Conservation (phyloP, 2,797 vertebrate species). For the Benthosema pterotum region DNA sequence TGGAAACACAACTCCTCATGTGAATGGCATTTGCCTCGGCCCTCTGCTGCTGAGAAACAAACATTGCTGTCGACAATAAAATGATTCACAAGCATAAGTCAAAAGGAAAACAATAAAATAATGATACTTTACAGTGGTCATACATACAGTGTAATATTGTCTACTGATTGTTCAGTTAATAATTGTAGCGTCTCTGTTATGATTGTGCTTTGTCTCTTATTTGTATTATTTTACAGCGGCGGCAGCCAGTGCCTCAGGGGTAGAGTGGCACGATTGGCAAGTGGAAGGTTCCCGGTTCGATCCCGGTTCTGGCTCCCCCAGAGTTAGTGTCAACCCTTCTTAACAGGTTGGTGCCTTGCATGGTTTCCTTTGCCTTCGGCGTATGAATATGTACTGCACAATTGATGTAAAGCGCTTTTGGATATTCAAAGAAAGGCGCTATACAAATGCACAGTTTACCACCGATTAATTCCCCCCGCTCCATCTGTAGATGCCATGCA, state of each 20-base stretch:
- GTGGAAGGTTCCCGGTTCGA: too few relatives aligned
- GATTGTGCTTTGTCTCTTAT: neutral
- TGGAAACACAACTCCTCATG: conserved; percentile 11
- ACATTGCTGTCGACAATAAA: conserved; percentile 43
- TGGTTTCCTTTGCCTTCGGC: too few relatives aligned
- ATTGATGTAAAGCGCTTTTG: too few relatives aligned
- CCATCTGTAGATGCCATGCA: neutral
- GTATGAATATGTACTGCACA: too few relatives aligned
- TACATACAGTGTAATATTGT: neutral
- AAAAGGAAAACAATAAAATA: conserved; percentile 29
- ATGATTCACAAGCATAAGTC: conserved; percentile 26
- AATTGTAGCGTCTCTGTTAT: neutral
- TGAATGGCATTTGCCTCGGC: conserved; percentile 20
- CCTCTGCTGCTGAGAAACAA: conserved; percentile 24
- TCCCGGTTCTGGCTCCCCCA: too few relatives aligned
- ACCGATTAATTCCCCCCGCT: neutral
- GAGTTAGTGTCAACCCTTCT: too few relatives aligned
- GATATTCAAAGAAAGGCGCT: too few relatives aligned
- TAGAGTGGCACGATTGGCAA: too few relatives aligned
- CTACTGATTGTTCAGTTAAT: conserved; percentile 10
- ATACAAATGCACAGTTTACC: too few relatives aligned
- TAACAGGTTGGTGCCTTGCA: too few relatives aligned
- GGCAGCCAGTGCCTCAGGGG: too few relatives aligned
- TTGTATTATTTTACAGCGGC: too few relatives aligned
- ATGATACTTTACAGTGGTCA: conserved; percentile 26